Evolutionary conservation across 1,140 invertebrate species (phyloP).

Genomic region (Brachionus plicatilis): DNA sequence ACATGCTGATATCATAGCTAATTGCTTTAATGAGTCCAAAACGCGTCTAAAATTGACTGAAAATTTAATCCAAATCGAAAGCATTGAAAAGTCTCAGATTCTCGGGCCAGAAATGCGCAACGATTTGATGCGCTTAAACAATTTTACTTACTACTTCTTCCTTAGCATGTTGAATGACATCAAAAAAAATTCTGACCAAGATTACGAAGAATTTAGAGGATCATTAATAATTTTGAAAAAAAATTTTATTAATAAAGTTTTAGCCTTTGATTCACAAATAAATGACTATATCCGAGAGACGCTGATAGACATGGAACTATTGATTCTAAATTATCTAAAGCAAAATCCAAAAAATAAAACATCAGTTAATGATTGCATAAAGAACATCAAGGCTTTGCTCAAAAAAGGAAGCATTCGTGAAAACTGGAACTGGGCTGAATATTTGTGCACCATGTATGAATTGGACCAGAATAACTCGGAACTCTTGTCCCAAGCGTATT

Average conservation of each 20-base stretch:
- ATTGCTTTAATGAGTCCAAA: neutral
- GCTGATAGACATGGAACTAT: neutral
- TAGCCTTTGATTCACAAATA: neutral
- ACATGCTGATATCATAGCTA: conserved; percentile 17
- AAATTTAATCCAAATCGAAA: neutral
- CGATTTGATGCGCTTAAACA: neutral
- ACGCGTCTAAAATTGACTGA: neutral
- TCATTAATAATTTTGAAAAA: neutral
- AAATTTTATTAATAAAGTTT: neutral
- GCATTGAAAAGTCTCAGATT: neutral
- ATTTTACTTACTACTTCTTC: neutral
- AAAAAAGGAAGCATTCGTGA: conserved; percentile 15
- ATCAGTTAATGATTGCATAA: neutral
- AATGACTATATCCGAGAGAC: neutral
- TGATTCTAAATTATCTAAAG: neutral
- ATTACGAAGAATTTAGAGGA: neutral
- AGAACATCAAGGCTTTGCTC: neutral
- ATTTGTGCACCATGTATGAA: neutral
- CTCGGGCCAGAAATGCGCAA: neutral
- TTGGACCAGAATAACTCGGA: neutral
- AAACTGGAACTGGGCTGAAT: conserved; percentile 14
- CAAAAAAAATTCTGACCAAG: neutral
- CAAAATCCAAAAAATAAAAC: neutral
- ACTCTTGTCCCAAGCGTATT: neutral
- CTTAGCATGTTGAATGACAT: neutral